phyloP scores from a whole-genome alignment of 2,888 invertebrate genomes.

The Bombylius major region DNA sequence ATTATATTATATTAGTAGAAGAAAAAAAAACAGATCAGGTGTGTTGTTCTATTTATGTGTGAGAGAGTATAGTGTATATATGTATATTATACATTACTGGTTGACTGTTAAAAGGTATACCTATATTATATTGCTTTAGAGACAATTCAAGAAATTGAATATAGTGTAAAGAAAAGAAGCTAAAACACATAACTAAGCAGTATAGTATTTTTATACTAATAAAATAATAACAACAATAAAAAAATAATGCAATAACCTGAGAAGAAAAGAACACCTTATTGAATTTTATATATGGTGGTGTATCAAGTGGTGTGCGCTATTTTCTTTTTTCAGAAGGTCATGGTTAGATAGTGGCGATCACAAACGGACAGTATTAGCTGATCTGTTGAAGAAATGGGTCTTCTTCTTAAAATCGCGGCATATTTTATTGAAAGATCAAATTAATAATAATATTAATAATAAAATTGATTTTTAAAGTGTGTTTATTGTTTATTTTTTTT shows the following conservation, averaged over 20 bases:
- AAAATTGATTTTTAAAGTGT: too few species aligned
- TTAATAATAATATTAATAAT: too few species aligned
- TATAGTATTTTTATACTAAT: too few species aligned
- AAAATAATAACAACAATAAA: background rate
- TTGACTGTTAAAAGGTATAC: too few species aligned
- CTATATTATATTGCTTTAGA: too few species aligned
- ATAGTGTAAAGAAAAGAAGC: slow-evolving; percentile 3
- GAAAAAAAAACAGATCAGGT: slow-evolving; percentile 1
- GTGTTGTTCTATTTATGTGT: slow-evolving; percentile 1
- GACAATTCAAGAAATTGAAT: background rate
- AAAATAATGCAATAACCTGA: background rate
- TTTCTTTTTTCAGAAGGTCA: slow-evolving; percentile 33
- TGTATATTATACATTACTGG: too few species aligned
- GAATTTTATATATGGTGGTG: slow-evolving; percentile 13
- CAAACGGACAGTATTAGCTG: slow-evolving; percentile 33
- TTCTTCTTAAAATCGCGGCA: slow-evolving; percentile 16
- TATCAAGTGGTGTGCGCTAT: slow-evolving; percentile 31
- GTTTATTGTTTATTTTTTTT: too few species aligned
- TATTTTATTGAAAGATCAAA: background rate
- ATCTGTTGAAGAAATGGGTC: slow-evolving; percentile 33
- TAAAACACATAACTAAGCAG: too few species aligned
- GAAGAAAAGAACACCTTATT: slow-evolving; percentile 14
- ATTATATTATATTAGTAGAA: too few species aligned
- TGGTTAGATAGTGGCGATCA: slow-evolving; percentile 34
- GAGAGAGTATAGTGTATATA: background rate